Evolutionary conservation across 1,140 invertebrate species (phyloP).

Genomic region (Trialeurodes vaporariorum): DNA sequence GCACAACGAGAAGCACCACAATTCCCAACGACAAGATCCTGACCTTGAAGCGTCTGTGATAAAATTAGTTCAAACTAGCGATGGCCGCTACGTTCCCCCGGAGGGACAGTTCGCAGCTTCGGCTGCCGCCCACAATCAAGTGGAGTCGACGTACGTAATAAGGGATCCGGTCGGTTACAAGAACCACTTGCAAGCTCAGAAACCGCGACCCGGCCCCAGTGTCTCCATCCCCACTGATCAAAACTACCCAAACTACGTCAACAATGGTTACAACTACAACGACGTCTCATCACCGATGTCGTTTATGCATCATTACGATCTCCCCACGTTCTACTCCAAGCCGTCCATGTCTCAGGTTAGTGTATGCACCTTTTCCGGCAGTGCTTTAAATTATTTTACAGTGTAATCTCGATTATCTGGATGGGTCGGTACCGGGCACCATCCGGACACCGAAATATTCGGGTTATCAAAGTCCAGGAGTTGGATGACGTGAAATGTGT

Average conservation of each 20-base stretch:
- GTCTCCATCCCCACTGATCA: background rate
- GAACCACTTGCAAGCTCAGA: background rate
- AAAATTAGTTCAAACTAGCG: conserved; percentile 22
- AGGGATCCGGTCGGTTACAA: conserved; percentile 17
- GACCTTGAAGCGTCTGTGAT: conserved; percentile 23
- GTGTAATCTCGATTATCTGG: no score
- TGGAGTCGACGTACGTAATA: conserved; percentile 27
- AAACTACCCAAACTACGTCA: background rate
- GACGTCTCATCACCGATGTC: background rate
- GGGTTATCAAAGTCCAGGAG: no score
- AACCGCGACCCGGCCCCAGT: background rate
- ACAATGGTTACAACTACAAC: background rate
- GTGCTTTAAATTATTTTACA: no score
- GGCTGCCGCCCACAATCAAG: conserved; percentile 6
- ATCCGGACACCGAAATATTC: no score
- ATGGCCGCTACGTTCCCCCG: conserved; percentile 18
- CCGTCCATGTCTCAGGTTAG: background rate
- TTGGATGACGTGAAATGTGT: no score
- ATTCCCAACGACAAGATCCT: conserved; percentile 26
- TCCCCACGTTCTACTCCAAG: background rate
- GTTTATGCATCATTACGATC: background rate
- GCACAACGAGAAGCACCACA: conserved; percentile 30
- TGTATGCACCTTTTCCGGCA: background rate
- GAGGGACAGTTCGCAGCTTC: background rate
- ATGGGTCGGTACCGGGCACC: no score